Evolutionary conservation across 2,888 invertebrate genomes (phyloP).

Genomic region (Chrysina gloriosa): DNA sequence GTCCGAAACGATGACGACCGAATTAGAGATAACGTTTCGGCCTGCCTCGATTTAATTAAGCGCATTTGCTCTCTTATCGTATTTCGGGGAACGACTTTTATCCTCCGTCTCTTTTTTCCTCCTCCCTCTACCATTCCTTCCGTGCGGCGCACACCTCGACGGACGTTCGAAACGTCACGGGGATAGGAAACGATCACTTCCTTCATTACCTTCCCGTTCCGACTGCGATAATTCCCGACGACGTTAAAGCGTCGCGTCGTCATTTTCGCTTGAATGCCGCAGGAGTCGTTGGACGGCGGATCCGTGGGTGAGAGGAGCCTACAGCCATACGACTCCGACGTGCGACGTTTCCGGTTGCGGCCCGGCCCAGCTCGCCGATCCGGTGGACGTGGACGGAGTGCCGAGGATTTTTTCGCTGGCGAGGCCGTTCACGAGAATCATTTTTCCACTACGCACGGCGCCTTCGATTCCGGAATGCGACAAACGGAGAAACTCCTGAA

Average conservation of each 20-base stretch:
- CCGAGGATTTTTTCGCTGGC: constrained; percentile 73
- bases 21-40: no score
- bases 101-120: no score
- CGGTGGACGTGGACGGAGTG: constrained; percentile 60
- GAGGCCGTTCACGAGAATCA: constrained; percentile 71
- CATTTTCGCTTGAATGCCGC: constrained; percentile 52
- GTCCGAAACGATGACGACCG: no score
- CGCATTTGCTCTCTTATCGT: no score
- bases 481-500: constrained; percentile 66
- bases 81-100: no score
- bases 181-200: no score
- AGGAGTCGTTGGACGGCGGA: constrained; percentile 71
- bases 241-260: neutral
- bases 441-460: constrained; percentile 78
- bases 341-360: constrained; percentile 65
- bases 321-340: constrained; percentile 68
- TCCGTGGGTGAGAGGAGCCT: constrained; percentile 70
- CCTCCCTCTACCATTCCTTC: no score
- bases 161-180: no score
- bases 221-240: neutral
- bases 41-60: no score
- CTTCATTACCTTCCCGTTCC: no score
- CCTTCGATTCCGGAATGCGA: constrained; percentile 70
- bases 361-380: constrained; percentile 63
- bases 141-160: no score